Conservation (phyloP, 2,797 vertebrate species). For the Sebastes iracundus region DNA sequence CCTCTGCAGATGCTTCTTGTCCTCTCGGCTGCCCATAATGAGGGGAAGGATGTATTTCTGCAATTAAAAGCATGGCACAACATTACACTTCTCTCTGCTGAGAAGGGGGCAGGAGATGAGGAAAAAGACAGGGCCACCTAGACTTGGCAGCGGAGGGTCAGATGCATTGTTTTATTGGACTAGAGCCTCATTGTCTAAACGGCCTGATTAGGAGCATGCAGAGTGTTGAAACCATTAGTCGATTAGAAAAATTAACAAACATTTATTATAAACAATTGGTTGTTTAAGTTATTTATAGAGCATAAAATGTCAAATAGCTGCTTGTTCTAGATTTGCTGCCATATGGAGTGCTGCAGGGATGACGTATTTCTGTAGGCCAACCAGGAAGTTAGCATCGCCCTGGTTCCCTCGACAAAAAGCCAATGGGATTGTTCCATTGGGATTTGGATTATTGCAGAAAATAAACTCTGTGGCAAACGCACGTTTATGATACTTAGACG, state of each 20-base stretch:
- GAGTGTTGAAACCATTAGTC: constrained; percentile 18
- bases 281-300: constrained; percentile 10
- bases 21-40: constrained; percentile 95
- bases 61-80: constrained; percentile 86
- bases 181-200: constrained; percentile 44
- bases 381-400: too few relatives aligned
- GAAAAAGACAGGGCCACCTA: constrained; percentile 51
- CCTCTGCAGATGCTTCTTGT: constrained; percentile 98
- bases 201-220: constrained; percentile 22
- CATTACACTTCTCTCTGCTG: constrained; percentile 77
- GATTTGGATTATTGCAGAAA: too few relatives aligned
- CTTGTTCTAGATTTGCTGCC: not conserved
- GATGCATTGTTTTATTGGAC: constrained; percentile 60
- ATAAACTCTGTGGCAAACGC: too few relatives aligned
- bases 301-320: not conserved
- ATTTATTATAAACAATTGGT: constrained; percentile 16
- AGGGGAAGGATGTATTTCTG: constrained; percentile 99
- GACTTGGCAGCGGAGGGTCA: constrained; percentile 45
- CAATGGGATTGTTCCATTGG: too few relatives aligned
- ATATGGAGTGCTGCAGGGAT: too few relatives aligned
- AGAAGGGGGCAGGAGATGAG: constrained; percentile 60
- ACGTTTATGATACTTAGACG: too few relatives aligned
- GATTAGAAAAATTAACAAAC: constrained; percentile 1
- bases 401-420: too few relatives aligned
- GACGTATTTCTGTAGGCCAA: too few relatives aligned